Conservation (phyloP, 2,797 vertebrate species). For the Coilia nasus region DNA sequence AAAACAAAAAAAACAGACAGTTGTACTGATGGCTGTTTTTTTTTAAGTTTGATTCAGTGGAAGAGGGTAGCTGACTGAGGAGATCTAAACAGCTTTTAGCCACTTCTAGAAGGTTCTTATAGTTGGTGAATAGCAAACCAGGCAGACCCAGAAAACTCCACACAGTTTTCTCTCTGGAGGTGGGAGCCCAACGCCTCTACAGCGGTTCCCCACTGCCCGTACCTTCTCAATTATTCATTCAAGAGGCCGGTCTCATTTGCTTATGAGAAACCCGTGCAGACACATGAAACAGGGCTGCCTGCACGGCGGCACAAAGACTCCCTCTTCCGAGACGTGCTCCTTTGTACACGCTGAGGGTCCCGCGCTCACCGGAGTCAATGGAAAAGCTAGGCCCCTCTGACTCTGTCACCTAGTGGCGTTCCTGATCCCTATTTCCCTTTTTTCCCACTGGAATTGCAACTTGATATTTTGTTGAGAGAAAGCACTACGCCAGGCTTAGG, state of each 20-base stretch:
- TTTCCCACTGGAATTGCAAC: constrained; percentile 9
- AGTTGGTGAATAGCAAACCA: too few relatives aligned
- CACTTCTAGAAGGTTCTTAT: neutral
- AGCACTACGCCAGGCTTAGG: constrained; percentile 31
- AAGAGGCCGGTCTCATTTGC: neutral
- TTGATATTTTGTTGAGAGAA: constrained; percentile 34
- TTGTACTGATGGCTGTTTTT: neutral
- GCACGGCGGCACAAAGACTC: neutral
- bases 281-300: constrained; percentile 14
- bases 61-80: neutral
- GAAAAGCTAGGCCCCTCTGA: neutral
- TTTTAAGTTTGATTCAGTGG: neutral
- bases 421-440: constrained; percentile 10
- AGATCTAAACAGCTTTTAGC: neutral
- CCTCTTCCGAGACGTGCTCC: constrained; percentile 21
- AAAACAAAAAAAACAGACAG: neutral
- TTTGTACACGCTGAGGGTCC: neutral
- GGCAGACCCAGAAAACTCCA: too few relatives aligned
- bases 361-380: neutral
- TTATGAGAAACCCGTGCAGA: neutral
- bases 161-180: too few relatives aligned
- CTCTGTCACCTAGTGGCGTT: neutral
- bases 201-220: neutral
- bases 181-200: neutral
- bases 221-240: constrained; percentile 36